phyloP scores from a whole-genome alignment of 2,113 vertebrate genomes.

The Cynoglossus semilaevis region DNA sequence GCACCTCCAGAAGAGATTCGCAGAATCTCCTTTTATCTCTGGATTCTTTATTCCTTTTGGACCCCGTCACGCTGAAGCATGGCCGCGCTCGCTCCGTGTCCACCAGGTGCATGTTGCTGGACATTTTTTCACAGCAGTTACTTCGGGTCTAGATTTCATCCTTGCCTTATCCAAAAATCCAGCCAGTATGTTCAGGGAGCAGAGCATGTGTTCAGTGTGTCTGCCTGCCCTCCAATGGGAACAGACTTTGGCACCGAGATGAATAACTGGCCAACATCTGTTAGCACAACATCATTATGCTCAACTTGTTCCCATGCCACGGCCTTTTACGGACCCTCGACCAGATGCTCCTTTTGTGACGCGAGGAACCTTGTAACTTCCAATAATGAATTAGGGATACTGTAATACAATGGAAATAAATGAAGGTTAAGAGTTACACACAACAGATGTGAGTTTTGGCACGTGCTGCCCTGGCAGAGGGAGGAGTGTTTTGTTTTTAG shows the following conservation, averaged over 20 bases:
- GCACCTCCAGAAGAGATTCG: slow-evolving; percentile 3
- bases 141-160: slow-evolving; percentile 58
- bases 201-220: slow-evolving; percentile 52
- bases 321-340: slow-evolving; percentile 48
- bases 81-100: slow-evolving; percentile 21
- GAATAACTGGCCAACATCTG: slow-evolving; percentile 79
- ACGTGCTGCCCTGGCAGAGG: slow-evolving; percentile 12
- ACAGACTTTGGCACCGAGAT: slow-evolving; percentile 62
- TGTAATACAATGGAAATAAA: slow-evolving; percentile 41
- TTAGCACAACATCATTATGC: slow-evolving; percentile 76
- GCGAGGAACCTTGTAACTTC: slow-evolving; percentile 50
- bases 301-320: slow-evolving; percentile 58
- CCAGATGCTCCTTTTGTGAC: slow-evolving; percentile 52
- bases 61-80: slow-evolving; percentile 11
- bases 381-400: slow-evolving; percentile 49
- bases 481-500: slow-evolving; percentile 45
- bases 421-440: slow-evolving; percentile 41
- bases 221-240: slow-evolving; percentile 56
- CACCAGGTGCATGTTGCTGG: slow-evolving; percentile 39
- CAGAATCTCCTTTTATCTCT: slow-evolving; percentile 15
- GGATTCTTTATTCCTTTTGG: slow-evolving; percentile 11
- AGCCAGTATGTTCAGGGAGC: slow-evolving; percentile 45
- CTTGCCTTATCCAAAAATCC: slow-evolving; percentile 44
- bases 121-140: slow-evolving; percentile 49
- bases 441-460: slow-evolving; percentile 59